Evolutionary conservation across 1,140 invertebrate genomes (phyloP).

Genomic region (Gonatopus flavifemur): DNA sequence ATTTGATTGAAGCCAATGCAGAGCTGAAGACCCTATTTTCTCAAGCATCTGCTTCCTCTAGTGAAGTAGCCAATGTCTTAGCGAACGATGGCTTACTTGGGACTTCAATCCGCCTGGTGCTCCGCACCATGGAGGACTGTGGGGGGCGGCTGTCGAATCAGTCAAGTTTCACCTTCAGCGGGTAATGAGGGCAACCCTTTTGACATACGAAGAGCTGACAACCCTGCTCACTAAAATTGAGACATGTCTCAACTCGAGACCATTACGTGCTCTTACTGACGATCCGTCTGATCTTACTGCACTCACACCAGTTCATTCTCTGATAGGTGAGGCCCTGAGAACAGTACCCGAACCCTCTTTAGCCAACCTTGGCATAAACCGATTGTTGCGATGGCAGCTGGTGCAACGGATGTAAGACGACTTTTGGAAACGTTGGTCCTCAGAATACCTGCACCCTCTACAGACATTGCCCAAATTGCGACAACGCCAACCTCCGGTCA

Average conservation of each 20-base stretch:
- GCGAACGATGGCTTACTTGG: not conserved
- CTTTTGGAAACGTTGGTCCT: too few species aligned
- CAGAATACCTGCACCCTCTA: not conserved
- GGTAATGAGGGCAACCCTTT: not conserved
- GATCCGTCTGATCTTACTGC: not conserved
- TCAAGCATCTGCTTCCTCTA: not conserved
- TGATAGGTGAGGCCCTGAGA: not conserved
- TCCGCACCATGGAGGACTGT: too few species aligned
- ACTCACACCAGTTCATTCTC: not conserved
- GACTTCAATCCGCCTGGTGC: too few species aligned
- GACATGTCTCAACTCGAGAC: constrained; percentile 38
- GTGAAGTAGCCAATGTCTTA: not conserved
- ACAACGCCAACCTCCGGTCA: not conserved
- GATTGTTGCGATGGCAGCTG: not conserved
- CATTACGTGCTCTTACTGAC: constrained; percentile 6
- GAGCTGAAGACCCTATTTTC: not conserved
- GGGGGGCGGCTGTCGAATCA: not conserved
- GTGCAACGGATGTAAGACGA: not conserved
- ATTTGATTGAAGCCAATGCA: not conserved
- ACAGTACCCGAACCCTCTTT: not conserved
- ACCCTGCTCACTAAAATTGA: constrained; percentile 37
- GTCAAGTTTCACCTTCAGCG: not conserved
- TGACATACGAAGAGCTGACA: constrained; percentile 28
- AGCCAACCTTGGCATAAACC: not conserved
- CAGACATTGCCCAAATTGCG: not conserved